Conservation (phyloP, 2,888 invertebrate species). For the Hirtodrosophila duncani region DNA sequence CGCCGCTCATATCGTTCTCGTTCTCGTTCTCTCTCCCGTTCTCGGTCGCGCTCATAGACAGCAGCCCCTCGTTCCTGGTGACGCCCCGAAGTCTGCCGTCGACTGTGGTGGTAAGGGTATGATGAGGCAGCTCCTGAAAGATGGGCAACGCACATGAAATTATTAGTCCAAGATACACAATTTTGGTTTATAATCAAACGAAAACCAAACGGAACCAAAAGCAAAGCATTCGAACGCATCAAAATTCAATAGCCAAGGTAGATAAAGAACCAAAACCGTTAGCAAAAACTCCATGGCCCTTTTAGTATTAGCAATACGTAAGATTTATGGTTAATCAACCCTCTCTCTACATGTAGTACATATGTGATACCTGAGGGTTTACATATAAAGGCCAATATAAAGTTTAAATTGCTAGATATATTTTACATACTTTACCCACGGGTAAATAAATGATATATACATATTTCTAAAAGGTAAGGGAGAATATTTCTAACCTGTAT, state of each 20-base stretch:
- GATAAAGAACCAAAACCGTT: constrained; percentile 13
- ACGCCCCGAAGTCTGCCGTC: constrained; percentile 72
- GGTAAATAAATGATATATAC: too few relatives aligned
- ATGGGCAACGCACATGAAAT: constrained; percentile 32
- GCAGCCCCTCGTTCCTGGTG: constrained; percentile 70
- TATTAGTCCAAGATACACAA: constrained; percentile 1
- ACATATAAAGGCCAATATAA: too few relatives aligned
- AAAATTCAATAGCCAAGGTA: constrained; percentile 36
- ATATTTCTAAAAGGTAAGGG: too few relatives aligned
- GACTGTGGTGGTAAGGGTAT: constrained; percentile 77
- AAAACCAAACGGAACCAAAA: constrained; percentile 44
- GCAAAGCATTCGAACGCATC: constrained; percentile 66
- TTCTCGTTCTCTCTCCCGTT: constrained; percentile 70
- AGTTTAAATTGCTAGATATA: too few relatives aligned
- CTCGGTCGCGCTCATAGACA: constrained; percentile 64
- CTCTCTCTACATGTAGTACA: too few relatives aligned
- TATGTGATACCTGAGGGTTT: too few relatives aligned
- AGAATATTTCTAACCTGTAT: too few relatives aligned
- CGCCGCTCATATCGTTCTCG: constrained; percentile 76
- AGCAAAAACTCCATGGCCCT: not conserved
- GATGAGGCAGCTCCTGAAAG: constrained; percentile 77
- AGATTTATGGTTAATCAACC: too few relatives aligned
- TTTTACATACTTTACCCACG: too few relatives aligned
- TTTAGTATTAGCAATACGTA: too few relatives aligned
- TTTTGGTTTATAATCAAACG: constrained; percentile 12